Base-by-base conservation (phyloP, 2,888 invertebrate species). In the Colostygia pectinataria region DNA sequence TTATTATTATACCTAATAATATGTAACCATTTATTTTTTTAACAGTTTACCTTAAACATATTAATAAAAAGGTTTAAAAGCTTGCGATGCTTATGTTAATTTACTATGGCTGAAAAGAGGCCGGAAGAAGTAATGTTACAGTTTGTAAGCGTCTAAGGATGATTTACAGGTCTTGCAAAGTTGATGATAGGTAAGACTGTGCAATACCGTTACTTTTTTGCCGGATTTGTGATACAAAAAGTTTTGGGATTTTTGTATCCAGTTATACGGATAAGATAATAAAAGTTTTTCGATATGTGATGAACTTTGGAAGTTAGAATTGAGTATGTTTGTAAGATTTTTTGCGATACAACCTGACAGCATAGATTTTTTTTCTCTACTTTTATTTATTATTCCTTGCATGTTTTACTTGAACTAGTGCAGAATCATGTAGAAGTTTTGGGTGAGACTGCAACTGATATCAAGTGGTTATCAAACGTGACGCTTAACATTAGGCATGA, bases 151-250 rank as follows among this genome's bases (percentile, higher is more conserved):
- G 77, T 77, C 79, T 76, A 77, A 68, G 73, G 68, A 80, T 84
- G 85, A 87, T 86, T 84, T 87, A 85, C 74, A 68, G 65, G 70
- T 80, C 71, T 83, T 82, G 65, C 68, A 65, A 73, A 80, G 76
- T 73, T 83, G 78, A 36, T 46, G 54, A 48, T 46, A 53, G 65
- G 74, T 72, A 74, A 72, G 70, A 34, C 27, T 29, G 68, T 69
- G 67, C 68, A 71, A 71, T 65, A 64, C 59, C 51, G n/a, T n/a
- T n/a, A 50, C 47, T 67, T 72, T 68, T 66, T 62, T 71, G 68
- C 74, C 71, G 65, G 70, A 76, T 70, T 42, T 29, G 47, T 45
- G 44, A 53, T 50, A 47, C 40, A 41, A 46, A 51, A 54, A 57
- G 40, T 55, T 54, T 27, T 4, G 28, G 24, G 10, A 27, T 49